Conservation (phyloP, 2,113 vertebrate species). For the Cygnus buccinator region DNA sequence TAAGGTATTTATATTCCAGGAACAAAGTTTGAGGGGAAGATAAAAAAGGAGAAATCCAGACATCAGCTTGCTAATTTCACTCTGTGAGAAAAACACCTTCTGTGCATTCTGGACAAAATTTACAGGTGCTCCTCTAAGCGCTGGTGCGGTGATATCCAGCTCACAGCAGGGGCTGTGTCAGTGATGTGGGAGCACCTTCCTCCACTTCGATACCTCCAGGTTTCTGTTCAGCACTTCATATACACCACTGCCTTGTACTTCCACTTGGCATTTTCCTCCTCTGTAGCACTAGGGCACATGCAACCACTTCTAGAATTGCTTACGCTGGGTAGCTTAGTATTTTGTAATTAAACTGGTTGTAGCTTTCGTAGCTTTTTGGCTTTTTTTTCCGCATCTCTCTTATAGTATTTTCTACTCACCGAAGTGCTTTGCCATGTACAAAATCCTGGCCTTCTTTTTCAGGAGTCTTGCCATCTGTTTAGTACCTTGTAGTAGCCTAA, state of each 20-base stretch:
- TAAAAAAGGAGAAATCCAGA: not conserved
- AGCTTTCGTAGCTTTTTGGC: not conserved
- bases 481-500: slow-evolving; percentile 10
- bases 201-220: not conserved
- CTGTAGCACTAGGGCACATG: too few relatives aligned
- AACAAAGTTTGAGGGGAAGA: not conserved
- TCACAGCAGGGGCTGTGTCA: not conserved
- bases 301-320: not conserved
- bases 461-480: slow-evolving; percentile 45
- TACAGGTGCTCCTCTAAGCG: not conserved
- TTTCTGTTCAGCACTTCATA: not conserved
- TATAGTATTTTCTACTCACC: slow-evolving; percentile 33
- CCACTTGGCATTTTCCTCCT: not conserved
- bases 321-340: not conserved
- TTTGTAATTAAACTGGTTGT: not conserved
- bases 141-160: not conserved
- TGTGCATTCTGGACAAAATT: not conserved
- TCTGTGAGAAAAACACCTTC: not conserved
- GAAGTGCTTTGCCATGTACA: not conserved
- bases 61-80: not conserved
- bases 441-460: slow-evolving; percentile 26
- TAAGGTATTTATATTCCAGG: not conserved
- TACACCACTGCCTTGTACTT: not conserved
- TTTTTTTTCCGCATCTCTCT: not conserved
- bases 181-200: not conserved